Evolutionary conservation across 2,113 vertebrate genomes (phyloP).

Genomic region (Callionymus lyra): DNA sequence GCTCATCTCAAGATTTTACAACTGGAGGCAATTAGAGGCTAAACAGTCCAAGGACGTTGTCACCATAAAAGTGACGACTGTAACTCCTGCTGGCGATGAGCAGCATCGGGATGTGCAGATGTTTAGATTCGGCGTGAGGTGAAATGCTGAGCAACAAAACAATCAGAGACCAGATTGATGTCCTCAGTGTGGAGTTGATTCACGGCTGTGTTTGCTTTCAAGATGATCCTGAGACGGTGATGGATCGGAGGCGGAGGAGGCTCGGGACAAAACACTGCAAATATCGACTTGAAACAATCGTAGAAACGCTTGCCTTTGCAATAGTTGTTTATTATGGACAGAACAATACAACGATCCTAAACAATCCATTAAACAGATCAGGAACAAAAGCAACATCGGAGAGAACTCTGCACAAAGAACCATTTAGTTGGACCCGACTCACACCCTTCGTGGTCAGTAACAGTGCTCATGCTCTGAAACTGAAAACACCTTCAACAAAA

Average conservation of each 20-base stretch:
- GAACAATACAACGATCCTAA: constrained; percentile 48
- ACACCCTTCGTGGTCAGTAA: constrained; percentile 18
- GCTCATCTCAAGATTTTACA: too few relatives aligned
- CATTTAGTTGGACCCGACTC: constrained; percentile 7
- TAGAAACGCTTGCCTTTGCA: neutral
- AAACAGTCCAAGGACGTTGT: too few relatives aligned
- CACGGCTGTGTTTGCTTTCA: constrained; percentile 13
- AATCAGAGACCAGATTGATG: constrained; percentile 26
- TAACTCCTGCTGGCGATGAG: too few relatives aligned
- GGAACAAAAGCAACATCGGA: constrained; percentile 22
- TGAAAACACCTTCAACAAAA: too few relatives aligned
- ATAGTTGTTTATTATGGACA: constrained; percentile 43
- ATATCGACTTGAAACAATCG: too few relatives aligned
- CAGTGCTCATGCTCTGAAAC: constrained; percentile 18
- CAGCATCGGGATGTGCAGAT: too few relatives aligned
- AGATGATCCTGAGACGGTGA: constrained; percentile 4
- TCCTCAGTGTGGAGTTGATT: constrained; percentile 10
- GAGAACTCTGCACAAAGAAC: constrained; percentile 14
- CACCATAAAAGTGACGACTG: too few relatives aligned
- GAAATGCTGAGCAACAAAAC: too few relatives aligned
- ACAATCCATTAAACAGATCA: constrained; percentile 38
- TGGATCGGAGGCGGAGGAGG: constrained; percentile 6
- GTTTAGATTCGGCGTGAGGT: too few relatives aligned
- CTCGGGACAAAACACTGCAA: neutral
- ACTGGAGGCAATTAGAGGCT: too few relatives aligned